Evolutionary conservation across 2,113 vertebrate species (phyloP), one percentile per base, ranked within the genome.

Genomic region (Chrysemys picta): DNA sequence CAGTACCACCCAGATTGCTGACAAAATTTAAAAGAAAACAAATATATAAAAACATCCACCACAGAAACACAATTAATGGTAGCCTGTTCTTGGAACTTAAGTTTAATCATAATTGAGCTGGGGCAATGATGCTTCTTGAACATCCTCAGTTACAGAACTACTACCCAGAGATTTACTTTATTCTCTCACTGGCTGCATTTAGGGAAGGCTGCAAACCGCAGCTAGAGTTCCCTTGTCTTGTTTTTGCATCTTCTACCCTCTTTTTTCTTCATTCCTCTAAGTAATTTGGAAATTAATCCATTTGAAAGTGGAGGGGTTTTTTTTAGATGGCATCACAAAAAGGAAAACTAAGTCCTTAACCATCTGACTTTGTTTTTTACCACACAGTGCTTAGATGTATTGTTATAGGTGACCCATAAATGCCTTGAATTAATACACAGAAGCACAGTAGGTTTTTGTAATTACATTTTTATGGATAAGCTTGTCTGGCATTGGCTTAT

Each of bases 401-500:
- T 56, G 24, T 47, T 4, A 29, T 27, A 24, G 38, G n/a, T 45
- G 38, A n/a, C 24, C 38, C 45, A 57, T 54, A 81, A 94, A 52
- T 3, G 82, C 50, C 5, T 38, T 72, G 35, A 72, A 38, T 72
- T 38, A 95, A 88, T 49, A 38, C 92, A 59, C 91, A 93, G 27
- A n/a, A 10, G 45, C 38, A 86, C 6, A 82, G 62, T 12, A 56
- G 29, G 17, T 92, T 92, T 92, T 47, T 80, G 86, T 38, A 79
- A 94, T 94, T 82, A 62, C 57, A 81, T 94, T 92, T 88, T 85
- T 81, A 85, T 75, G 52, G 85, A 88, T 90, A 89, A 82, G 93
- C 86, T 79, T 91, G 21, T 85, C 82, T 93, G 53, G 82, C 93
- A 47, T 81, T 52, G 50, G 52, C 85, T 90, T 52, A 54, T 19